These are phyloP conservation scores for Zoanthus sansibaricus DNA, from an alignment of 92 coral and sea anemone genomes.

Conservation along the genomic window DNA sequence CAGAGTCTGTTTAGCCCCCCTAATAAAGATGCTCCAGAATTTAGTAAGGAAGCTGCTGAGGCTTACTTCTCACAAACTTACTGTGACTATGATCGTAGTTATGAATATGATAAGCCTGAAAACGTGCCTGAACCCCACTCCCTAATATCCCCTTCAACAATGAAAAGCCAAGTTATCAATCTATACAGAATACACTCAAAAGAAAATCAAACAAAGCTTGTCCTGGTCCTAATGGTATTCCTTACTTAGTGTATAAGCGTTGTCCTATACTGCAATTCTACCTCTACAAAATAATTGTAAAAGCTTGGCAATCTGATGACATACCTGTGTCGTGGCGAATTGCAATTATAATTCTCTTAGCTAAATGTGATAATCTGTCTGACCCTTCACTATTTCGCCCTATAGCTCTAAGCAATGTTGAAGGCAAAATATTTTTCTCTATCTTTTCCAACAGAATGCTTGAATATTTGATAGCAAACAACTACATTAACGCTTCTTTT, in stretches of 20 bases:
- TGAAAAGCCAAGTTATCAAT: background rate
- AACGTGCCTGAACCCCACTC: background rate
- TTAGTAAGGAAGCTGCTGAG: background rate
- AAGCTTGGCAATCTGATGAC: background rate
- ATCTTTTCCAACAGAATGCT: background rate
- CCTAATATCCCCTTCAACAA: background rate
- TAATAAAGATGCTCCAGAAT: background rate
- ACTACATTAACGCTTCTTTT: background rate
- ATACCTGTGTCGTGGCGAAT: background rate
- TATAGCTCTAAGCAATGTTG: background rate
- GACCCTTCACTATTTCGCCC: background rate
- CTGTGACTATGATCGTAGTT: background rate
- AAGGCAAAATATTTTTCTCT: no score
- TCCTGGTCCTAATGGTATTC: slow-evolving; percentile 10
- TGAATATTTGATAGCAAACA: background rate
- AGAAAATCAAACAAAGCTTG: slow-evolving; percentile 1
- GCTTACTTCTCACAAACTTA: background rate
- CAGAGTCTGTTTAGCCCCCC: slow-evolving; percentile 1
- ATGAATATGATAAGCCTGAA: background rate
- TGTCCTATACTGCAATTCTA: background rate
- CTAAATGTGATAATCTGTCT: no score
- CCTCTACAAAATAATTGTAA: slow-evolving; percentile 8
- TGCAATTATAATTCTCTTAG: no score
- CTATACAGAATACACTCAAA: slow-evolving; percentile 1
- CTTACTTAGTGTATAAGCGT: background rate